phyloP scores from a whole-genome alignment of 1,140 invertebrate genomes.

The Diachasmimorpha longicaudata region DNA sequence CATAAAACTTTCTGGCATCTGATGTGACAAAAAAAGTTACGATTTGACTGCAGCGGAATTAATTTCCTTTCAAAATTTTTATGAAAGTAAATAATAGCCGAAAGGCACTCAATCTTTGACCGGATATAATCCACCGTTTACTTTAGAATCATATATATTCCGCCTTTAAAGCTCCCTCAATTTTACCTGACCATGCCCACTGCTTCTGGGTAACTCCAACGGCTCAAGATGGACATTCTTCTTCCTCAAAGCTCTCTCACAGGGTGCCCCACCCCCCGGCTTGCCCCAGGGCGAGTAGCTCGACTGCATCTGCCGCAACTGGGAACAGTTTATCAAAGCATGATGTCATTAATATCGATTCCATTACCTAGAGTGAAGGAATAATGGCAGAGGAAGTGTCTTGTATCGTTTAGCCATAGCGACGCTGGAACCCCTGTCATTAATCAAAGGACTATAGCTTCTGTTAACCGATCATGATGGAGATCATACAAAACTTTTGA shows the following conservation, averaged over 20 bases:
- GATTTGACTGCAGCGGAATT: too few species aligned
- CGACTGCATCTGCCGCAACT: constrained; percentile 51
- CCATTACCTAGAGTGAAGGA: neutral
- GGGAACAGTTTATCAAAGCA: constrained; percentile 29
- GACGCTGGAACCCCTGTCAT: too few species aligned
- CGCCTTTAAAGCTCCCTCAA: neutral
- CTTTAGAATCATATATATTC: too few species aligned
- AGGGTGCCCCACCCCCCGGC: constrained; percentile 61
- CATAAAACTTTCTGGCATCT: too few species aligned
- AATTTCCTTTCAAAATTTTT: too few species aligned
- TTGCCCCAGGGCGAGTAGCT: constrained; percentile 62
- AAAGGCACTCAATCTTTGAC: too few species aligned
- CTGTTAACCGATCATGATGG: too few species aligned
- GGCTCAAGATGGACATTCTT: constrained; percentile 55
- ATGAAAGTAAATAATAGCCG: too few species aligned
- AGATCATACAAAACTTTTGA: too few species aligned
- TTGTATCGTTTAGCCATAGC: neutral
- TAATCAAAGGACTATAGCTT: too few species aligned
- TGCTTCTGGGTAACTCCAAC: constrained; percentile 14
- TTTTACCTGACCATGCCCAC: neutral
- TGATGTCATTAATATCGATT: neutral
- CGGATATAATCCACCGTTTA: too few species aligned
- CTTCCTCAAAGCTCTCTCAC: constrained; percentile 53
- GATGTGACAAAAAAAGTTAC: too few species aligned
- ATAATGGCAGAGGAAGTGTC: neutral